phyloP scores from a whole-genome alignment of 2,888 invertebrate species.

The Aleiodes testaceus region DNA sequence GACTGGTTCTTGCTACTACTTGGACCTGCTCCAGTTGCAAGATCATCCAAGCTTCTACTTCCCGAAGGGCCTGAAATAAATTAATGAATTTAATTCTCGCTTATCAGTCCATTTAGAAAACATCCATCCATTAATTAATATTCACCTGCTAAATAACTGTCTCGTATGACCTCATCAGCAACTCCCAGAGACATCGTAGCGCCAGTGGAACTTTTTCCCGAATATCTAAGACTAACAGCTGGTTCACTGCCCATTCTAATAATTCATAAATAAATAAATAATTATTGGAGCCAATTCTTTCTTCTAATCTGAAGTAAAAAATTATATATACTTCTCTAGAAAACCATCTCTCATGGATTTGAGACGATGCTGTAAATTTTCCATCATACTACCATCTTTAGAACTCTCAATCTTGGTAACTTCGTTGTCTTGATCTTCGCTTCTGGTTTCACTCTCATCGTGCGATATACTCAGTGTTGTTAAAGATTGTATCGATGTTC shows the following conservation, averaged over 20 bases:
- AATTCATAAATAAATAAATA: slow-evolving; percentile 37
- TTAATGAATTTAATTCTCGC: not conserved
- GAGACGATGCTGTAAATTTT: slow-evolving; percentile 71
- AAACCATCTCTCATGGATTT: slow-evolving; percentile 76
- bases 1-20: slow-evolving; percentile 56
- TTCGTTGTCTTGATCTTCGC: slow-evolving; percentile 36
- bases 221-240: slow-evolving; percentile 78
- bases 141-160: slow-evolving; percentile 66
- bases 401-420: slow-evolving; percentile 54
- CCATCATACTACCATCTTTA: slow-evolving; percentile 66
- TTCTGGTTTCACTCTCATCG: slow-evolving; percentile 50
- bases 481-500: slow-evolving; percentile 59
- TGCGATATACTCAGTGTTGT: slow-evolving; percentile 55
- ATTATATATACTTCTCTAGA: slow-evolving; percentile 73
- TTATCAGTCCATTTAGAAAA: not conserved
- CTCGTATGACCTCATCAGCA: slow-evolving; percentile 71
- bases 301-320: slow-evolving; percentile 13
- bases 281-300: not conserved
- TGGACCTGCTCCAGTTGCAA: slow-evolving; percentile 59
- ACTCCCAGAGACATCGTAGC: slow-evolving; percentile 77
- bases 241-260: slow-evolving; percentile 76
- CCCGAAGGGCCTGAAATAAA: slow-evolving; percentile 62
- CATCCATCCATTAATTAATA: slow-evolving; percentile 18
- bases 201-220: slow-evolving; percentile 78
- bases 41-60: slow-evolving; percentile 53